Percentiles rank a stretch among this genome's conserved stretches.
phyloP scores from a whole-genome alignment of 2,113 vertebrate genomes.

The Perca fluviatilis region DNA sequence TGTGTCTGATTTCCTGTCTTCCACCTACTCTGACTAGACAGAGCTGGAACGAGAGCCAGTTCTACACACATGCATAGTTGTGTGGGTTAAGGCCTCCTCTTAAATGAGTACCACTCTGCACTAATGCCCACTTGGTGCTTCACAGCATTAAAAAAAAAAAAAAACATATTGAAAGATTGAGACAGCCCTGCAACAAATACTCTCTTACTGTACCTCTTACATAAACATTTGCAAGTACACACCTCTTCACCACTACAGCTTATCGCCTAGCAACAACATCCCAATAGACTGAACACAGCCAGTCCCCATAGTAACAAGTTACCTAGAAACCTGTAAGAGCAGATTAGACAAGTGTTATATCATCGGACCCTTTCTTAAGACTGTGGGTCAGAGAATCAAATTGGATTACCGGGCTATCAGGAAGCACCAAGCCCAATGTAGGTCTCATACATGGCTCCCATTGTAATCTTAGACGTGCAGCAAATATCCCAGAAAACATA shows the following conservation, averaged over 20 bases:
- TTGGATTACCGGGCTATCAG: slow-evolving; percentile 54
- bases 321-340: slow-evolving; percentile 66
- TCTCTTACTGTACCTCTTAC: neutral
- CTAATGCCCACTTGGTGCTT: slow-evolving; percentile 38
- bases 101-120: slow-evolving; percentile 49
- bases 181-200: neutral
- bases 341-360: slow-evolving; percentile 62
- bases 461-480: slow-evolving; percentile 1
- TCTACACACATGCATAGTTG: slow-evolving; percentile 16
- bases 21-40: slow-evolving; percentile 60
- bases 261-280: slow-evolving; percentile 72
- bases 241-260: slow-evolving; percentile 28
- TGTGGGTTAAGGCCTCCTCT: slow-evolving; percentile 45
- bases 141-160: neutral
- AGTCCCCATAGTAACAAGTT: slow-evolving; percentile 73
- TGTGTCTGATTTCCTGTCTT: slow-evolving; percentile 42
- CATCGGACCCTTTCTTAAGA: slow-evolving; percentile 52
- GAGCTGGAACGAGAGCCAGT: slow-evolving; percentile 24
- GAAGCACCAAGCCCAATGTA: slow-evolving; percentile 4
- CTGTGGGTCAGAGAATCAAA: slow-evolving; percentile 60
- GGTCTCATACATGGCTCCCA: neutral
- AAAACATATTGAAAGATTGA: slow-evolving; percentile 9
- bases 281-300: slow-evolving; percentile 63
- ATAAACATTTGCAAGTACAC: slow-evolving; percentile 20
- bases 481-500: slow-evolving; percentile 3